These are phyloP conservation scores for Pygmarrhopalites habei DNA, from an alignment of 1,140 invertebrate genomes.

Conservation along the genomic window DNA sequence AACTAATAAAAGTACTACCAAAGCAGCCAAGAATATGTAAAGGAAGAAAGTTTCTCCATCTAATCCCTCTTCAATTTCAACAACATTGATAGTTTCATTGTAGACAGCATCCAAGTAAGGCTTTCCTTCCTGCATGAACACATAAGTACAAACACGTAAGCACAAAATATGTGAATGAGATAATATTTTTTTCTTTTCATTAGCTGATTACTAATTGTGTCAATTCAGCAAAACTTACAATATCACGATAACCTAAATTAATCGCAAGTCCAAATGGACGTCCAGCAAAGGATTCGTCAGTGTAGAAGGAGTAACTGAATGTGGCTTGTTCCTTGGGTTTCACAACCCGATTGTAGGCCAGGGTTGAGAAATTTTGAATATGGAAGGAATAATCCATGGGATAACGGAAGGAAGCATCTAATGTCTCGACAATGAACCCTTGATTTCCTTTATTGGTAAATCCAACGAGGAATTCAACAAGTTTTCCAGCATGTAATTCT, in stretches of 20 bases:
- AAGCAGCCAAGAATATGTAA: slow-evolving; percentile 86
- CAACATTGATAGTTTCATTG: slow-evolving; percentile 96
- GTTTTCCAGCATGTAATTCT: slow-evolving; percentile 85
- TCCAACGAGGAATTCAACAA: slow-evolving; percentile 92
- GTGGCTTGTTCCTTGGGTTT: slow-evolving; percentile 88
- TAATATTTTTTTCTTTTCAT: neutral
- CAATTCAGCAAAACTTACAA: slow-evolving; percentile 52
- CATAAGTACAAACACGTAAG: neutral
- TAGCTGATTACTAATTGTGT: no score
- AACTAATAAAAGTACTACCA: slow-evolving; percentile 77
- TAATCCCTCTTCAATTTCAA: slow-evolving; percentile 92
- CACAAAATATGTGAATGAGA: neutral
- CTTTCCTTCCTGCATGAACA: slow-evolving; percentile 54
- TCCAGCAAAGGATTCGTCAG: slow-evolving; percentile 89
- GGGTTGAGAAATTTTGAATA: slow-evolving; percentile 94
- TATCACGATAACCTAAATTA: slow-evolving; percentile 87
- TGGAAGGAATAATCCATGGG: slow-evolving; percentile 97
- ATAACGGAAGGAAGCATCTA: slow-evolving; percentile 96
- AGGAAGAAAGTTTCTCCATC: slow-evolving; percentile 98
- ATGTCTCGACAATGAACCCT: slow-evolving; percentile 83
- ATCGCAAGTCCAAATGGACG: slow-evolving; percentile 92
- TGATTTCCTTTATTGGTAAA: slow-evolving; percentile 88
- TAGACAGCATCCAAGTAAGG: slow-evolving; percentile 83
- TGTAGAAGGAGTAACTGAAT: slow-evolving; percentile 88
- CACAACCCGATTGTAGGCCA: slow-evolving; percentile 81